Evolutionary conservation across 2,797 vertebrate genomes (phyloP).

Genomic region (Linurgus olivaceus): DNA sequence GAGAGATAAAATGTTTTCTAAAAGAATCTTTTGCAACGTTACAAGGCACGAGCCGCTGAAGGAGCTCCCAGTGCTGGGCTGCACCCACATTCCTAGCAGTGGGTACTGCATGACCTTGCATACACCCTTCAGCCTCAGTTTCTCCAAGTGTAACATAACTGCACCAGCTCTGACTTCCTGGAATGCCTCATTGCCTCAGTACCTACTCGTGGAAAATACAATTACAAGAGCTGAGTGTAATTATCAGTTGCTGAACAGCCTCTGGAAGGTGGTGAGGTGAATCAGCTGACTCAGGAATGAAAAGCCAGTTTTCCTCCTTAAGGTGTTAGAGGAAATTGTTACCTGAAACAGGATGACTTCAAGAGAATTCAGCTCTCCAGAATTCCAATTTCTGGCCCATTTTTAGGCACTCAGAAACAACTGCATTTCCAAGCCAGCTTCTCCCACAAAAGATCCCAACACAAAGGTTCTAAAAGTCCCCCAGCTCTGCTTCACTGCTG

Average conservation of each 20-base stretch:
- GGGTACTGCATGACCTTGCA: background rate
- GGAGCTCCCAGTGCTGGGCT: background rate
- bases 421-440: background rate
- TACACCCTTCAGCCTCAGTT: constrained; percentile 43
- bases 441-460: background rate
- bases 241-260: background rate
- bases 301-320: constrained; percentile 29
- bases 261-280: background rate
- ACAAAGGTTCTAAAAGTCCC: background rate
- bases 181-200: constrained; percentile 8
- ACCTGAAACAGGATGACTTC: background rate
- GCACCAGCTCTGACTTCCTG: background rate
- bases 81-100: background rate
- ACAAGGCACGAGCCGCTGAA: background rate
- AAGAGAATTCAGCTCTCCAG: background rate
- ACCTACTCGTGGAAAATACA: background rate
- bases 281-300: constrained; percentile 10
- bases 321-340: background rate
- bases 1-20: background rate
- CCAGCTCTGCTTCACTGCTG: background rate
- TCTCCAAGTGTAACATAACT: background rate
- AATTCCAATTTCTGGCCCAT: background rate
- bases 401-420: background rate
- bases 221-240: background rate
- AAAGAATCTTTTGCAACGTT: background rate